Percentiles rank a stretch among this genome's conserved stretches.
Evolutionary conservation across 92 coral and sea anemone species (phyloP).

Genomic region (Phymanthus crucifer): DNA sequence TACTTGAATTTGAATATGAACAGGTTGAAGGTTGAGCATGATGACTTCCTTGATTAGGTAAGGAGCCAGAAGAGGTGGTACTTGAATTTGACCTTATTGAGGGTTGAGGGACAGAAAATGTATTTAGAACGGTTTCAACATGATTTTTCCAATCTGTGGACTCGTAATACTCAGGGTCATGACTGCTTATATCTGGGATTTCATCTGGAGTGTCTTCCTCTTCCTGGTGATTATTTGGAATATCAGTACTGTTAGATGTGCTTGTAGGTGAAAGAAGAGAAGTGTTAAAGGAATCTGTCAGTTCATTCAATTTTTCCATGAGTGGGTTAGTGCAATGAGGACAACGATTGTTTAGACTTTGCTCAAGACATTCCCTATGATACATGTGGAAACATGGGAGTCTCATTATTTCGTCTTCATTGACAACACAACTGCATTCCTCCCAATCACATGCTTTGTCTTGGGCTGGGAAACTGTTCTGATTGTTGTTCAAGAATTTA

Average conservation of each 20-base stretch:
- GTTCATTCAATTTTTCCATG: neutral
- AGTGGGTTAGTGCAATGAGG: slow-evolving; percentile 30
- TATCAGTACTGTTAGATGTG: neutral
- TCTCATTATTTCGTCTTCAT: slow-evolving; percentile 10
- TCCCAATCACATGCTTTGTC: slow-evolving; percentile 19
- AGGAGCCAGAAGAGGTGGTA: neutral
- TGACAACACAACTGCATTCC: neutral
- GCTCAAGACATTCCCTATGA: slow-evolving; percentile 10
- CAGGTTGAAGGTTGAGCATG: neutral
- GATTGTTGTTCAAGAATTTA: slow-evolving; percentile 13
- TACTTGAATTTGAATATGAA: neutral
- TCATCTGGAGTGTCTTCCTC: neutral
- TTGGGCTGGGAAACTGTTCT: slow-evolving; percentile 5
- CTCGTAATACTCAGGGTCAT: neutral
- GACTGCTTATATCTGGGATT: slow-evolving; percentile 1
- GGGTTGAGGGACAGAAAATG: slow-evolving; percentile 9
- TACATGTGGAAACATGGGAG: slow-evolving; percentile 40
- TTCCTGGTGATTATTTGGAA: neutral
- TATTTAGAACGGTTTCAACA: neutral
- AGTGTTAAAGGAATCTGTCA: slow-evolving; percentile 10
- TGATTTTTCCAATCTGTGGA: neutral
- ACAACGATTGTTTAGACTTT: slow-evolving; percentile 14
- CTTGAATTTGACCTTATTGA: neutral
- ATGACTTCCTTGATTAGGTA: neutral
- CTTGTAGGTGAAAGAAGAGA: slow-evolving; percentile 15